A percentile compares a stretch with the other conserved stretches of the same genome.
Conservation (phyloP, 1,140 invertebrate genomes). For the Caenorhabditis brenneri region DNA sequence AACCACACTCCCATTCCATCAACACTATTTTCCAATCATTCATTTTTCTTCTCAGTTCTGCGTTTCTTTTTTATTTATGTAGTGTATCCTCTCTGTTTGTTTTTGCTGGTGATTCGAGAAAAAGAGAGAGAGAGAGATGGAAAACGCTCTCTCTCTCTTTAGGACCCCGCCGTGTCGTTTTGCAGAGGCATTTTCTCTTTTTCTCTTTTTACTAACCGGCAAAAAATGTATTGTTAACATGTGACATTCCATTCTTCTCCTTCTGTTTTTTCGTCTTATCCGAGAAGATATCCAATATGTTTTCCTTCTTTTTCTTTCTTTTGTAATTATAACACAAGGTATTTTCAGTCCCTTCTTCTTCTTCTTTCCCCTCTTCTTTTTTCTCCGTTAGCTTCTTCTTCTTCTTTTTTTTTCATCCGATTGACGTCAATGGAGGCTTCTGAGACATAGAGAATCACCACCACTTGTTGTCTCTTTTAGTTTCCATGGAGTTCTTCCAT, state of each 20-base stretch:
- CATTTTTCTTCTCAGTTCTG: neutral
- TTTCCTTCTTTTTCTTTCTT: neutral
- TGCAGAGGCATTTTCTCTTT: conserved; percentile 18
- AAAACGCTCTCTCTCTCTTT: neutral
- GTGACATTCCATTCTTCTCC: neutral
- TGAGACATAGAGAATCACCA: neutral
- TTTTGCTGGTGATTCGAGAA: conserved; percentile 38
- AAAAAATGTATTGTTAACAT: conserved; percentile 43
- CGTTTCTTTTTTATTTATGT: neutral
- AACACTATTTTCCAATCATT: neutral
- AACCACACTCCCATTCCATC: neutral
- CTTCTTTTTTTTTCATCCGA: neutral
- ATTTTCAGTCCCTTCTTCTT: neutral
- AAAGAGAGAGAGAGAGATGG: conserved; percentile 8
- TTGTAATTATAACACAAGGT: neutral
- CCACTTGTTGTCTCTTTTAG: neutral
- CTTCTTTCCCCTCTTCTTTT: neutral
- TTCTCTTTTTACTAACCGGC: neutral
- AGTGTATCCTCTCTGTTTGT: conserved; percentile 30
- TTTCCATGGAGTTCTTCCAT: neutral
- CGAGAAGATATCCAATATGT: neutral
- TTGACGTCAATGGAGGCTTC: conserved; percentile 7
- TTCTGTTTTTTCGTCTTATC: neutral
- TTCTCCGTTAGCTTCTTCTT: neutral
- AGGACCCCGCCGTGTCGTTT: neutral